These are phyloP conservation scores for Pyrgilauda ruficollis DNA, from an alignment of 2,113 vertebrate genomes.

Conservation along the genomic window DNA sequence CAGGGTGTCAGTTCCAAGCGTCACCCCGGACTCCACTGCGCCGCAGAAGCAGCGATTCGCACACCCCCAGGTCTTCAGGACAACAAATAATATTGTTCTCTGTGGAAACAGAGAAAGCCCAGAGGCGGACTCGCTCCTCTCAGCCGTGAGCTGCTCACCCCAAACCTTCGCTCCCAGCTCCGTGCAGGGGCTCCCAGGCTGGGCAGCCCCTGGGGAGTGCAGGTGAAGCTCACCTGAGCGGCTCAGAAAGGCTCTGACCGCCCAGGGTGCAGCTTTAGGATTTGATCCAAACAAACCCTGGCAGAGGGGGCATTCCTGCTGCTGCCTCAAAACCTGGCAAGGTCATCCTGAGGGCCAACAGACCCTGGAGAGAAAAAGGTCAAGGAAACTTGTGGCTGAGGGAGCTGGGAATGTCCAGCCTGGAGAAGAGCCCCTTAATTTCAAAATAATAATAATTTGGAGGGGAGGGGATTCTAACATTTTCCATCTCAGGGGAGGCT, in stretches of 20 bases:
- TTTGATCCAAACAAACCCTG: neutral
- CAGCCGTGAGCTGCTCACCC: rapidly evolving
- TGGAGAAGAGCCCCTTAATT: neutral
- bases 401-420: neutral
- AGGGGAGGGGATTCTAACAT: too few species aligned
- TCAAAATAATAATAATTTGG: too few species aligned
- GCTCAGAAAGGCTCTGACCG: rapidly evolving
- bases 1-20: neutral
- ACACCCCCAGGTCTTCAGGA: rapidly evolving
- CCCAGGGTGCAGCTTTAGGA: neutral
- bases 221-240: neutral
- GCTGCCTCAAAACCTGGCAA: neutral
- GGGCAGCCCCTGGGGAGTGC: rapidly evolving
- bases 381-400: too few species aligned
- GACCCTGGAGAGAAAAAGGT: too few species aligned
- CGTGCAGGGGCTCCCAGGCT: neutral
- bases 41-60: neutral
- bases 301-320: neutral
- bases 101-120: rapidly evolving
- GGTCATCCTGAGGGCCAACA: neutral
- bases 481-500: too few species aligned
- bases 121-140: neutral
- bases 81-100: neutral
- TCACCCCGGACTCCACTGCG: neutral
- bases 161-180: neutral